phyloP scores from a whole-genome alignment of 2,797 vertebrate genomes.

The Anisognathus igniventris region DNA sequence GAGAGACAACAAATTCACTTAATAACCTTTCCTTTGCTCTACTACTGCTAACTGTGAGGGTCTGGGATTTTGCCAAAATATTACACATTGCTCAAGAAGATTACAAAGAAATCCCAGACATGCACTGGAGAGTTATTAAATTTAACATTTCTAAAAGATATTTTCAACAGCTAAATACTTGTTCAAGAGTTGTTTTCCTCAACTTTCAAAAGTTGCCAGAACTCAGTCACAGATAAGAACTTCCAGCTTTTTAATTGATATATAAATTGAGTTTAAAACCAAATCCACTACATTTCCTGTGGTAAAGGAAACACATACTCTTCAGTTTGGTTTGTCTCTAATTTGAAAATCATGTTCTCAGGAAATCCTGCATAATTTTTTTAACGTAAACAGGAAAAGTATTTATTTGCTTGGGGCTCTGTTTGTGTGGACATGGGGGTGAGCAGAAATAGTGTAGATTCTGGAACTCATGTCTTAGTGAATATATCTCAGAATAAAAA shows the following conservation, averaged over 20 bases:
- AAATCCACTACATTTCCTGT: constrained; percentile 64
- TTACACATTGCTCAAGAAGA: constrained; percentile 67
- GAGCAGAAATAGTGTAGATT: not conserved
- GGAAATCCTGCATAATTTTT: constrained; percentile 67
- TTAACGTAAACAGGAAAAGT: constrained; percentile 70
- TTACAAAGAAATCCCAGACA: constrained; percentile 67
- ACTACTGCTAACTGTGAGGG: constrained; percentile 32
- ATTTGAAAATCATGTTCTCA: constrained; percentile 71
- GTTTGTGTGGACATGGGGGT: not conserved
- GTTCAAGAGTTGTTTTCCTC: constrained; percentile 35
- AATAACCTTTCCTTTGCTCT: constrained; percentile 57
- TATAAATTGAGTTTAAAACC: constrained; percentile 56
- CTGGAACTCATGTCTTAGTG: not conserved
- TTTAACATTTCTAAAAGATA: constrained; percentile 65
- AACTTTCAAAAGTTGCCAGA: constrained; percentile 32
- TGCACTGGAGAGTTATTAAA: constrained; percentile 60
- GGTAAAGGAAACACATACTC: constrained; percentile 58
- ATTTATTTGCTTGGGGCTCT: constrained; percentile 63
- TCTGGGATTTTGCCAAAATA: constrained; percentile 64
- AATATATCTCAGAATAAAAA: not conserved
- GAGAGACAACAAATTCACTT: constrained; percentile 56
- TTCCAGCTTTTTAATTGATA: constrained; percentile 58
- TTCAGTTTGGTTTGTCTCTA: constrained; percentile 65
- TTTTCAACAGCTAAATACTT: constrained; percentile 60
- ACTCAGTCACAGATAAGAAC: constrained; percentile 48